Evolutionary conservation across 2,888 invertebrate genomes (phyloP).

Genomic region (Sycophila texana): DNA sequence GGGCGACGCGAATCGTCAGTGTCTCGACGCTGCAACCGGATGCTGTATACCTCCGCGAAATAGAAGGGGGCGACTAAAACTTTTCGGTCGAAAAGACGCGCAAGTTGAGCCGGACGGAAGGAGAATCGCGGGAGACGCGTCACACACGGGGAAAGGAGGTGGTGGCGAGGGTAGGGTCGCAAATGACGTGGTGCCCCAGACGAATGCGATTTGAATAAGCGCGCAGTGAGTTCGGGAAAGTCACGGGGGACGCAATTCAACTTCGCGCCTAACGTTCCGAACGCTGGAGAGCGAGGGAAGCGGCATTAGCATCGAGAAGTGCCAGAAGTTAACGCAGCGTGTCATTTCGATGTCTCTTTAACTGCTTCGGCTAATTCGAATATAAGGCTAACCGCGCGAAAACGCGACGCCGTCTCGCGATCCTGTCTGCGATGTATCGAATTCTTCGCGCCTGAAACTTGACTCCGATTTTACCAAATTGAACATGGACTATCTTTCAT

Average conservation of each 20-base stretch:
- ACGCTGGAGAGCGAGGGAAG: not conserved
- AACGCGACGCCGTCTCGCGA: conserved; percentile 14
- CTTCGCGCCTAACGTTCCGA: conserved; percentile 59
- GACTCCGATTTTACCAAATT: no score
- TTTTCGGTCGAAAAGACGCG: not conserved
- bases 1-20: conserved; percentile 12
- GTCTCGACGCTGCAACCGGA: conserved; percentile 27
- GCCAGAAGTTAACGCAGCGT: conserved; percentile 69
- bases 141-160: conserved; percentile 37
- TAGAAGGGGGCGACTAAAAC: no score
- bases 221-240: conserved; percentile 62
- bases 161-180: conserved; percentile 39
- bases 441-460: no score
- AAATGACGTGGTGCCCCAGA: conserved; percentile 50
- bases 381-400: conserved; percentile 57
- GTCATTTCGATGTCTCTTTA: conserved; percentile 72
- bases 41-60: conserved; percentile 8
- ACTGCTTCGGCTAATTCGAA: conserved; percentile 58
- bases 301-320: conserved; percentile 70
- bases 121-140: conserved; percentile 30
- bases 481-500: no score
- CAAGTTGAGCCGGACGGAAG: conserved; percentile 52
- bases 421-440: no score
- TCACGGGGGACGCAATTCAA: conserved; percentile 66
- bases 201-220: conserved; percentile 67